Evolutionary conservation across 2,797 vertebrate genomes (phyloP).

Genomic region (Characodon lateralis): DNA sequence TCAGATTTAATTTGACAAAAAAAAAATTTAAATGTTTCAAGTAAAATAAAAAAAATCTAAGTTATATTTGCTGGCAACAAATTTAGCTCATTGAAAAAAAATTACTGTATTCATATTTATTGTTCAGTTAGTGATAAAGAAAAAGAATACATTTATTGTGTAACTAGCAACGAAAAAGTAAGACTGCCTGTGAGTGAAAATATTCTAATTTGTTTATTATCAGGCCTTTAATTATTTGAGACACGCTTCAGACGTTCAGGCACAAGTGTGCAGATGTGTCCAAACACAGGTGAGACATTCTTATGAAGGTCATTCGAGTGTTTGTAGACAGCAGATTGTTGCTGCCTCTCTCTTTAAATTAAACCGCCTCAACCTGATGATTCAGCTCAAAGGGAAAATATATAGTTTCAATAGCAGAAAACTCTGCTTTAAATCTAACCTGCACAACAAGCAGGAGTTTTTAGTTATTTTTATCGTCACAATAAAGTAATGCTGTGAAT

Average conservation of each 20-base stretch:
- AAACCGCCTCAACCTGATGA: conserved; percentile 39
- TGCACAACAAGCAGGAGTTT: neutral
- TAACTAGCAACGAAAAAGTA: neutral
- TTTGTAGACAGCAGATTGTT: conserved; percentile 63
- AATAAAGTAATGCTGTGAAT: neutral
- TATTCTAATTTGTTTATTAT: neutral
- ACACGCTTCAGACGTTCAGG: neutral
- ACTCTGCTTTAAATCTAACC: conserved; percentile 41
- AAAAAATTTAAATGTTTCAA: neutral
- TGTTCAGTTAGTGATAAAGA: neutral
- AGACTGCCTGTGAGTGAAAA: neutral
- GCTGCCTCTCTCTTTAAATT: conserved; percentile 62
- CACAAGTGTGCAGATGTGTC: neutral
- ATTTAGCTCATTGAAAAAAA: neutral
- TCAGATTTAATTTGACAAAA: neutral
- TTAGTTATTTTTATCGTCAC: neutral
- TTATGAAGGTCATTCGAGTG: conserved; percentile 32
- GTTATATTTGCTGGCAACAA: neutral
- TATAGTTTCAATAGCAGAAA: conserved; percentile 4
- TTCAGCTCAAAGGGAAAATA: neutral
- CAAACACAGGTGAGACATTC: conserved; percentile 35
- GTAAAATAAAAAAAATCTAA: neutral
- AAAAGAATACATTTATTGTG: neutral
- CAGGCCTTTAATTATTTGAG: conserved; percentile 1
- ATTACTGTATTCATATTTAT: neutral